A percentile compares a stretch with the other conserved stretches of the same genome.
phyloP scores from a whole-genome alignment of 1,140 invertebrate genomes.

The Sarcophaga bullata region DNA sequence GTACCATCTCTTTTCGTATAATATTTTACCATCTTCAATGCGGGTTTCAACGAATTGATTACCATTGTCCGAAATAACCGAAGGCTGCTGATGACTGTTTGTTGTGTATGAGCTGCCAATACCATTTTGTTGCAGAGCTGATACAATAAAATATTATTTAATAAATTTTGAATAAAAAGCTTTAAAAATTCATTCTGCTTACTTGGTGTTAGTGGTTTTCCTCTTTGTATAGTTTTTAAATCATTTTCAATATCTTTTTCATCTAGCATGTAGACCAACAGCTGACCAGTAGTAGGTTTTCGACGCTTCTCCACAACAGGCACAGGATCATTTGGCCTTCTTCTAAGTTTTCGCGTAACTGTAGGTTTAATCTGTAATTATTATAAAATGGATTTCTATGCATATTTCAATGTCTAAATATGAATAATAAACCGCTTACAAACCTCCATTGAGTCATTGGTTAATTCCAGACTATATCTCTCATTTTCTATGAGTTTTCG shows the following conservation, averaged over 20 bases:
- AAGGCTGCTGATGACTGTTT: slow-evolving; percentile 48
- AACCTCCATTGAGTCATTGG: slow-evolving; percentile 86
- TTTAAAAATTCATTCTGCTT: slow-evolving; percentile 9
- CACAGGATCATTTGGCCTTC: slow-evolving; percentile 92
- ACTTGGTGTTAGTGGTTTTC: slow-evolving; percentile 68
- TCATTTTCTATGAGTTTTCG: slow-evolving; percentile 89
- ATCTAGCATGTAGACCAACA: slow-evolving; percentile 86
- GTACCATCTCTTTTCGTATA: slow-evolving; percentile 95
- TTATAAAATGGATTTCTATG: not conserved
- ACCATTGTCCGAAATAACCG: slow-evolving; percentile 52
- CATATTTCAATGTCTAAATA: not conserved
- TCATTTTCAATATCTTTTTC: slow-evolving; percentile 91
- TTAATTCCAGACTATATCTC: slow-evolving; percentile 85
- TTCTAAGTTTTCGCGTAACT: slow-evolving; percentile 86
- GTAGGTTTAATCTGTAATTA: slow-evolving; percentile 72
- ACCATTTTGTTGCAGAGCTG: slow-evolving; percentile 59
- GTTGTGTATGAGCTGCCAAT: slow-evolving; percentile 45
- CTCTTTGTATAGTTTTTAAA: slow-evolving; percentile 82
- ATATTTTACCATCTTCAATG: slow-evolving; percentile 93
- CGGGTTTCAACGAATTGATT: slow-evolving; percentile 76
- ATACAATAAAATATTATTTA: not conserved
- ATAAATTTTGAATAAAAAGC: not conserved
- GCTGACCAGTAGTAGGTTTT: slow-evolving; percentile 79
- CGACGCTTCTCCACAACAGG: slow-evolving; percentile 85
- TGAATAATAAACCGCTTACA: not conserved